Conservation (phyloP, 2,888 invertebrate species). For the Tenthredo livida region DNA sequence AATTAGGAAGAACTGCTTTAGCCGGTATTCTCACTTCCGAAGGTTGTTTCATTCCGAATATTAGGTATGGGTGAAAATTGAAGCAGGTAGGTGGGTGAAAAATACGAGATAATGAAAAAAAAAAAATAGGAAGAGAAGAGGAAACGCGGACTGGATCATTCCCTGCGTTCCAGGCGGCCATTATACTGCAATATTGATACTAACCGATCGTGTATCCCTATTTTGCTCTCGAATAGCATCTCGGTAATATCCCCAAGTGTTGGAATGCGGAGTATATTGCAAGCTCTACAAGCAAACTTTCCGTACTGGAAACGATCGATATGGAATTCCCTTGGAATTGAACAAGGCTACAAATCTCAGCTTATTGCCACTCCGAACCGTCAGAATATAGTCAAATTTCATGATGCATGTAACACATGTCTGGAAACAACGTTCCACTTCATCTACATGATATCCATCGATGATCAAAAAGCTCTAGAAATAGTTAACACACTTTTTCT, state of each 20-base stretch:
- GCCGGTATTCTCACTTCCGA: constrained; percentile 1
- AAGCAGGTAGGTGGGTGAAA: neutral
- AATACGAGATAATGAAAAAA: neutral
- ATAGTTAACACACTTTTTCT: neutral
- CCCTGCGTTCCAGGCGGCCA: neutral
- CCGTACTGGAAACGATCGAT: neutral
- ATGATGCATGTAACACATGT: neutral
- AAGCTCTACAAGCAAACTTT: neutral
- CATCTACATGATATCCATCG: neutral
- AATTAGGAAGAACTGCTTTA: constrained; percentile 63
- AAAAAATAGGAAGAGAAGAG: neutral
- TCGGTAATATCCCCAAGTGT: neutral
- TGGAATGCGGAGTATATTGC: neutral
- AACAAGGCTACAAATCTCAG: neutral
- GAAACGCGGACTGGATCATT: neutral
- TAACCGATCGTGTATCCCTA: neutral
- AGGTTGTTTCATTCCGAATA: neutral
- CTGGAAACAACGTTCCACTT: neutral
- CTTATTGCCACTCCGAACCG: neutral
- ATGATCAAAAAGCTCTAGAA: neutral
- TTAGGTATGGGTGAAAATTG: neutral
- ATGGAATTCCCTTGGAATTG: neutral
- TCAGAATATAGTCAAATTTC: neutral
- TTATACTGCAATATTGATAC: neutral
- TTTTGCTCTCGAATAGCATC: neutral